Percentiles rank a stretch among this genome's conserved stretches.
These are phyloP conservation scores for Sapayoa aenigma DNA, from an alignment of 2,113 vertebrate species.

Conservation along the genomic window DNA sequence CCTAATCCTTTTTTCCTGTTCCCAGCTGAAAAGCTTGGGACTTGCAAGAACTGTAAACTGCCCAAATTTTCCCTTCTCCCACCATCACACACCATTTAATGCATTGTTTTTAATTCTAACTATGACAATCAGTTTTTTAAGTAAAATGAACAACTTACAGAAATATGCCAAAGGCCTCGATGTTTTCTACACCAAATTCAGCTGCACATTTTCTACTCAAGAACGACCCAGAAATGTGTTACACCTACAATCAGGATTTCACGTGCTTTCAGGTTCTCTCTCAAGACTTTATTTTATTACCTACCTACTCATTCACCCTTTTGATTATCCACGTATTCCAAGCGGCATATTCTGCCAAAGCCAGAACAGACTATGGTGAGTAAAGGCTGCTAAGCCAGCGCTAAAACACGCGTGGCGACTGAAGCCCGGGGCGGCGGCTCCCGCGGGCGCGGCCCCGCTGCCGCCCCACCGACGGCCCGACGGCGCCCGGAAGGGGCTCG, in stretches of 20 bases:
- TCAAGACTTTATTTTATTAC: background rate
- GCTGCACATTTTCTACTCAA: background rate
- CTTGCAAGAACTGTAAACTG: background rate
- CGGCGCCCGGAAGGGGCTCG: background rate
- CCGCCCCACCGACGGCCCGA: background rate
- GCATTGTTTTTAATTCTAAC: background rate
- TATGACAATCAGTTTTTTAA: background rate
- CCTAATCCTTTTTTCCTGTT: background rate
- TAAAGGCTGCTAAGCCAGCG: too few relatives aligned
- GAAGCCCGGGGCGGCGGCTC: fast-evolving
- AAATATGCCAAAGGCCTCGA: background rate
- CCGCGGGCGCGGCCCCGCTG: background rate
- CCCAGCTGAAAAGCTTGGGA: background rate
- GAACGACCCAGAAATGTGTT: background rate
- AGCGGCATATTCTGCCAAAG: fast-evolving
- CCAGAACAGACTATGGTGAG: fast-evolving
- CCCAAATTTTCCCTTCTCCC: background rate
- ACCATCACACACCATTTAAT: background rate
- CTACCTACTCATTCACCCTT: background rate
- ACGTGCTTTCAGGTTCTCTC: too few relatives aligned
- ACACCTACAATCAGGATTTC: background rate
- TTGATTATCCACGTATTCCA: background rate
- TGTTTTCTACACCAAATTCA: background rate
- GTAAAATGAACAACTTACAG: background rate
- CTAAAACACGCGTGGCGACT: background rate